Conservation (phyloP, 2,113 vertebrate genomes). For the Eulemur rufifrons region DNA sequence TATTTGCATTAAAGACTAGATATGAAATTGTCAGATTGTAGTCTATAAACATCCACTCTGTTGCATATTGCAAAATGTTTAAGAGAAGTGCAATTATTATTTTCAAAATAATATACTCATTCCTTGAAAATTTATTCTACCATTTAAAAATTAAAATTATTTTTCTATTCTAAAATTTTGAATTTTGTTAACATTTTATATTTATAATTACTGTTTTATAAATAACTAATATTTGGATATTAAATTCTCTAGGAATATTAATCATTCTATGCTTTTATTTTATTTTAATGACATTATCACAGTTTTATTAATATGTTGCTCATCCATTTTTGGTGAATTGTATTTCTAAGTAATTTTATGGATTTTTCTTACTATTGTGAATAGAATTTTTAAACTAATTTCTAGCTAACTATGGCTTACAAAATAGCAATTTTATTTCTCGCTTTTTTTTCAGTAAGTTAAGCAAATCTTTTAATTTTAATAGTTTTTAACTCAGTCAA, state of each 20-base stretch:
- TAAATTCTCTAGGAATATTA: background rate
- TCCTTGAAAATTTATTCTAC: background rate
- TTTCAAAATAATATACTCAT: background rate
- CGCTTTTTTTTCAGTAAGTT: background rate
- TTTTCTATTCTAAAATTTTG: background rate
- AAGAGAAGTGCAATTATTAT: background rate
- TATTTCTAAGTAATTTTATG: background rate
- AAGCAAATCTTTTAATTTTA: background rate
- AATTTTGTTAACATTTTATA: background rate
- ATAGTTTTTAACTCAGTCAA: background rate
- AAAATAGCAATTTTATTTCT: background rate
- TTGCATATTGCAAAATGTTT: background rate
- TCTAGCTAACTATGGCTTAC: background rate
- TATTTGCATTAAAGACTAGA: background rate
- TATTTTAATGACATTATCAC: background rate
- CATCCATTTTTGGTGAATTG: background rate
- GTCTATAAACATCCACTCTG: background rate
- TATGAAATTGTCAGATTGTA: background rate
- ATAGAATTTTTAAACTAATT: background rate
- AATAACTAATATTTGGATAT: background rate
- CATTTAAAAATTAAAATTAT: background rate
- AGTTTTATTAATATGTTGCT: background rate
- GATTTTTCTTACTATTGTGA: background rate
- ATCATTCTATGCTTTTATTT: background rate
- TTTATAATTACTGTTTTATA: background rate